A percentile compares a stretch with the other conserved stretches of the same genome.
phyloP scores from a whole-genome alignment of 2,113 vertebrate genomes.

The Aptenodytes forsteri region DNA sequence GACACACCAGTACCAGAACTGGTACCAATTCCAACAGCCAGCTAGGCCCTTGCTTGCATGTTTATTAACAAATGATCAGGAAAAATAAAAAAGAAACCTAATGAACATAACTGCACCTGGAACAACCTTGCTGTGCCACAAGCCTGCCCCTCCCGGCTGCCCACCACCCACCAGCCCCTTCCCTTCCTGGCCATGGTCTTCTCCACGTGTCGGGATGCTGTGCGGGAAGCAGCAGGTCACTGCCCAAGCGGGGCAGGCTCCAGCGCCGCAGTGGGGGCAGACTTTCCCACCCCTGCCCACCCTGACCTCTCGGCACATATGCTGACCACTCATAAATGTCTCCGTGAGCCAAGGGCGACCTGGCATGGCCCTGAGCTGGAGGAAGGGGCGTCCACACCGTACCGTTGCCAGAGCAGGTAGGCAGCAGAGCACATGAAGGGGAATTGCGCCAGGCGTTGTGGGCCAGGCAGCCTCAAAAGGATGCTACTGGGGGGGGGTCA shows the following conservation, averaged over 20 bases:
- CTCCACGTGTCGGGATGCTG: not conserved
- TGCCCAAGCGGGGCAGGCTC: not conserved
- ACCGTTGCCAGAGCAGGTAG: conserved; percentile 84
- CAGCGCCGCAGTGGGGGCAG: rapidly evolving
- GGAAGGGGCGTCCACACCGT: conserved; percentile 77
- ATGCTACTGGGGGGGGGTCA: conserved; percentile 74
- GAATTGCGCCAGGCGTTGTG: conserved; percentile 76
- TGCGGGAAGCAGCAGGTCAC: not conserved
- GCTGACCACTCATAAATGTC: conserved; percentile 76
- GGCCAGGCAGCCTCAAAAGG: conserved; percentile 67
- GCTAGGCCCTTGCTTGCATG: not conserved
- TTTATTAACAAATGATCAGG: not conserved
- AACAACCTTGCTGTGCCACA: not conserved
- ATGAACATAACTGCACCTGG: not conserved
- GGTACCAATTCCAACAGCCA: not conserved
- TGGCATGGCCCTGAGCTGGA: conserved; percentile 72
- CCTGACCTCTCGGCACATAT: conserved; percentile 76
- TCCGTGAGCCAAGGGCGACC: conserved; percentile 68
- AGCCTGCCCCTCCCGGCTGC: rapidly evolving
- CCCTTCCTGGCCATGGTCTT: not conserved
- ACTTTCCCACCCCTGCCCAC: not conserved
- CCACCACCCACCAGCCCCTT: not conserved
- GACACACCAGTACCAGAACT: not conserved
- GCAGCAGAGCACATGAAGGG: conserved; percentile 81
- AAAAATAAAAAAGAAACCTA: not conserved